Base-by-base conservation (phyloP, 37 sponge, comb jelly and placozoan species). In the Ephydatia muelleri region DNA sequence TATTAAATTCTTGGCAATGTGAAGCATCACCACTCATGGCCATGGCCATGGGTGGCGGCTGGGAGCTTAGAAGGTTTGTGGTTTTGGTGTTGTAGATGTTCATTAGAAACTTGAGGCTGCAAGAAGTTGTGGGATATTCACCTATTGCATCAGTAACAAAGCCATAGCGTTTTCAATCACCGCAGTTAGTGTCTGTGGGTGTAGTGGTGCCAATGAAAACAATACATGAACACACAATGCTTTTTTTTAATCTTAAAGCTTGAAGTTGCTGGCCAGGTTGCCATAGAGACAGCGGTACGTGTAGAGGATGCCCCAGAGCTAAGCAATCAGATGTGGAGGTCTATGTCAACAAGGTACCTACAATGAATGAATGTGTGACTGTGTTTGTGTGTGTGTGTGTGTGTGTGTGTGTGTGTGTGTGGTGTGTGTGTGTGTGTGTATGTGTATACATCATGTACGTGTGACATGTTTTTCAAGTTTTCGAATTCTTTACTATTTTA, bases 351-450 rank as follows among this genome's bases (percentile, higher is more conserved):
- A 57, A 57, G 57, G 57, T 57, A 21, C n/a, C n/a, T n/a, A n/a
- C n/a, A n/a, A n/a, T n/a, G n/a, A n/a, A n/a, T 19, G 19, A 5
- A 57, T 14, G 43, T 3, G 3, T 43, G 43, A 9, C 6, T 43
- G 43, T 43, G 43, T 43, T 3, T 43, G 43, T 43, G 43, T 43
- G 43, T 43, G 43, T 43, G 43, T 57, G 19, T 57, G 57, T 57
- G 57, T 57, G 57, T 57, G 57, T 57, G 57, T 57, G 57, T 57
- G n/a, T n/a, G n/a, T n/a, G n/a, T n/a, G n/a, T n/a, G n/a, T n/a
- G n/a, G n/a, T n/a, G n/a, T n/a, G n/a, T n/a, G n/a, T n/a, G n/a
- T n/a, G n/a, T n/a, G n/a, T n/a, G n/a, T n/a, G n/a, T n/a, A n/a
- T n/a, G 57, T 57, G 57, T 57, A 21, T 57, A n/a, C n/a, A n/a